phyloP scores from a whole-genome alignment of 2,888 invertebrate species.

The Xanthorhoe spadicearia region DNA sequence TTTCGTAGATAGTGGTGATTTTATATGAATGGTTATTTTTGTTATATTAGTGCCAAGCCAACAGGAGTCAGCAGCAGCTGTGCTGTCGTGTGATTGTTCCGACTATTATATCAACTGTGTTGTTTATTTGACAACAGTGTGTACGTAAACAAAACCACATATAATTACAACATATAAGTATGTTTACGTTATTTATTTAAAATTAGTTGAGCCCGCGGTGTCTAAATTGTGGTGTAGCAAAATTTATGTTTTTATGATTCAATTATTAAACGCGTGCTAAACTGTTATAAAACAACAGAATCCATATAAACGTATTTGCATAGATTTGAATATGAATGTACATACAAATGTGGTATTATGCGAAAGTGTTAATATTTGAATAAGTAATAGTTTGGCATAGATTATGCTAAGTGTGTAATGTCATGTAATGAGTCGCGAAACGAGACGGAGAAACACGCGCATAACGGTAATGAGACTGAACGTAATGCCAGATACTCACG shows the following conservation, averaged over 20 bases:
- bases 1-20: slow-evolving; percentile 26
- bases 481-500: no score
- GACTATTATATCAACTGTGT: slow-evolving; percentile 23
- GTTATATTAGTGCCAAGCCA: slow-evolving; percentile 53
- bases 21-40: slow-evolving; percentile 22
- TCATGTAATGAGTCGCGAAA: slow-evolving; percentile 12
- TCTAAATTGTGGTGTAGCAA: neutral
- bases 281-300: slow-evolving; percentile 1
- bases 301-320: slow-evolving; percentile 20
- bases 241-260: neutral
- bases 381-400: slow-evolving; percentile 26
- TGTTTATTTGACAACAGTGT: slow-evolving; percentile 36
- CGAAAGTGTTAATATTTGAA: slow-evolving; percentile 40
- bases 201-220: no score
- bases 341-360: slow-evolving; percentile 30
- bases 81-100: slow-evolving; percentile 42
- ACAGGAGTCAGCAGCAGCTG: slow-evolving; percentile 52
- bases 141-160: slow-evolving; percentile 3
- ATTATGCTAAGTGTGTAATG: slow-evolving; percentile 24
- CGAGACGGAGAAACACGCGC: slow-evolving; percentile 6
- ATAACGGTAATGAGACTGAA: neutral
- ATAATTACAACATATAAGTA: neutral
- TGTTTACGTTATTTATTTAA: slow-evolving; percentile 2
- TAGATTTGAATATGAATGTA: slow-evolving; percentile 24
- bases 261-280: slow-evolving; percentile 10